Evolutionary conservation across 1,140 invertebrate genomes (phyloP), one percentile per base, ranked within the genome.

Genomic region (Apis laboriosa): DNA sequence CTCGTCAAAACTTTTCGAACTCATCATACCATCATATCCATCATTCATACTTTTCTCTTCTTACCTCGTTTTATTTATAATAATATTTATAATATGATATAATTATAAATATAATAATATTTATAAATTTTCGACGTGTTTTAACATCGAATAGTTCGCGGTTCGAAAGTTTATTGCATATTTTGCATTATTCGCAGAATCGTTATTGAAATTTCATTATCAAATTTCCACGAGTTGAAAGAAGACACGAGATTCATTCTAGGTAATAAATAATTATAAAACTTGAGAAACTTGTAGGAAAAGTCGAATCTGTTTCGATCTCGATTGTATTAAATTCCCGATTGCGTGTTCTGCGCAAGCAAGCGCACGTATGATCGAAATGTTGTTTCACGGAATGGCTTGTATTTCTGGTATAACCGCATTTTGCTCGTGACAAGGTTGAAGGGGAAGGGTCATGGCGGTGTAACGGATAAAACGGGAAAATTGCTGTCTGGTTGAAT

Each of bases 371-470:
- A 56, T 73, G 68, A 80, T 66, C 74, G 78, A 80, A 80, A 74
- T 51, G 78, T 80, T 80, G 66, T 74, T 80, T 64, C 78, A 74
- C n/a, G 68, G 68, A 64, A 55, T 55, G 9, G 60, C 70, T 80
- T 80, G 70, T 80, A 74, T 64, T 80, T 73, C 60, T 66, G 78
- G 60, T 28, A 80, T 80, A 74, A 80, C 78, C 70, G 78, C 78
- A 28, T 80, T 73, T 80, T 74, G 9, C 51, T 53, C 60, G 51
- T 21, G 60, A 80, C 70, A 56, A 24, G 15, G 58, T 17, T 15
- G 21, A 21, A 34, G 12, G 68, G 58, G 49, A 53, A 78, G 5
- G 55, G 43, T 12, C 24, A 43, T 7, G 9, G 9, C 51, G 9
- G 67, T 66, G 28, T 13, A 61, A 60, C 77, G 53, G 34, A 19